Conservation (phyloP, 2,797 vertebrate genomes). For the Periophthalmus magnuspinnatus region DNA sequence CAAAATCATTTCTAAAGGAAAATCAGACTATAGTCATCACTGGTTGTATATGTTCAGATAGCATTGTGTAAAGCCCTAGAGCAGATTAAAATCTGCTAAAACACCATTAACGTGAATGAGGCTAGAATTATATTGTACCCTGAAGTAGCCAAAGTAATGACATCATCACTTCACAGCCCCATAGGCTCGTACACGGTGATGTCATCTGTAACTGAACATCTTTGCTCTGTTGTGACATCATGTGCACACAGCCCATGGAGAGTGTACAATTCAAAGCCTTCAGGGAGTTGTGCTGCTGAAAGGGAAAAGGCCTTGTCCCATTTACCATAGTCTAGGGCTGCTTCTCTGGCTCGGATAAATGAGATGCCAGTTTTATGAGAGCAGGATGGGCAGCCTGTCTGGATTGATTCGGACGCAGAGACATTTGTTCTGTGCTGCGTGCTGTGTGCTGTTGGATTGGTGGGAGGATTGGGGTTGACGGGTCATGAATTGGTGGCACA, state of each 20-base stretch:
- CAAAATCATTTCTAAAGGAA: too few species aligned
- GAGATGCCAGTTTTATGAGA: slow-evolving; percentile 75
- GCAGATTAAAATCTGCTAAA: too few species aligned
- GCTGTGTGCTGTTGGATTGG: slow-evolving; percentile 81
- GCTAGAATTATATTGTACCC: too few species aligned
- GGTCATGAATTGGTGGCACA: slow-evolving; percentile 83
- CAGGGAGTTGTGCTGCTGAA: slow-evolving; percentile 37
- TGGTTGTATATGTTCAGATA: too few species aligned
- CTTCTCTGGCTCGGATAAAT: slow-evolving; percentile 66
- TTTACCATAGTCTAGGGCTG: slow-evolving; percentile 45
- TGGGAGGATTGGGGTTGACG: slow-evolving; percentile 80
- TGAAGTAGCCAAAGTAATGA: too few species aligned
- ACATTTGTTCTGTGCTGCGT: slow-evolving; percentile 74
- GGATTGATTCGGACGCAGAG: slow-evolving; percentile 75
- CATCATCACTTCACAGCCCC: background rate
- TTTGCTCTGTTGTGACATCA: background rate
- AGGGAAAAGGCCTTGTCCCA: slow-evolving; percentile 58
- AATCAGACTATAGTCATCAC: too few species aligned
- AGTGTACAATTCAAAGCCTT: slow-evolving; percentile 44
- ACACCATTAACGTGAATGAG: too few species aligned
- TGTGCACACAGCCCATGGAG: background rate
- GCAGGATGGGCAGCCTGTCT: slow-evolving; percentile 69
- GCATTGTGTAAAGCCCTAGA: too few species aligned
- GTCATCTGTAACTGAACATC: background rate
- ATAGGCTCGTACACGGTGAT: background rate